A percentile compares a stretch with the other conserved stretches of the same genome.
Evolutionary conservation across 2,888 invertebrate genomes (phyloP).

Genomic region (Mythimna vitellina): DNA sequence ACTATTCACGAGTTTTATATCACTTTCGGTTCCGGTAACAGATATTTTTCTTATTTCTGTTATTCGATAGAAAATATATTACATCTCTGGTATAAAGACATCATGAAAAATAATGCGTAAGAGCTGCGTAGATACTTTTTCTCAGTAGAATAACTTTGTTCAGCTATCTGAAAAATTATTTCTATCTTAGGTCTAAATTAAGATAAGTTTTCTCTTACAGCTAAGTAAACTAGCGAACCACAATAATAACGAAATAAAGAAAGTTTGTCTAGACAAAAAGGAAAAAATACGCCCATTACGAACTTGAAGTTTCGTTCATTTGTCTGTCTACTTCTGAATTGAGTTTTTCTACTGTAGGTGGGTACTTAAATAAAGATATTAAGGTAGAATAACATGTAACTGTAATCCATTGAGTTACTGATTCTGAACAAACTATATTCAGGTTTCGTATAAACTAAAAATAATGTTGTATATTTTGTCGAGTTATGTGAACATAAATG

Average conservation of each 20-base stretch:
- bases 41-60: too few species aligned
- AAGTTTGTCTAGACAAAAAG: conserved; percentile 20
- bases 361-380: conserved; percentile 13
- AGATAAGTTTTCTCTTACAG: not conserved
- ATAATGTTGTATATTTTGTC: too few species aligned
- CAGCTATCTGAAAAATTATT: conserved; percentile 1
- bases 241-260: conserved; percentile 21
- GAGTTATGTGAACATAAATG: too few species aligned
- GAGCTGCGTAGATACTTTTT: not conserved
- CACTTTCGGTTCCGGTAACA: too few species aligned
- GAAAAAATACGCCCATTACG: conserved; percentile 42
- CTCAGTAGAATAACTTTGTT: not conserved
- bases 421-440: too few species aligned
- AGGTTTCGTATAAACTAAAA: too few species aligned
- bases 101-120: not conserved
- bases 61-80: too few species aligned
- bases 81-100: not conserved
- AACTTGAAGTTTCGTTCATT: conserved; percentile 32
- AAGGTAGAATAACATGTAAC: not conserved
- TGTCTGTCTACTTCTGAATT: conserved; percentile 33
- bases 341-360: conserved; percentile 25
- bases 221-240: conserved; percentile 4
- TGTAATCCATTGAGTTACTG: not conserved
- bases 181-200: not conserved
- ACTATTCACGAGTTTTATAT: too few species aligned